Conservation (phyloP, 2,113 vertebrate species). For the Morone chrysops region DNA sequence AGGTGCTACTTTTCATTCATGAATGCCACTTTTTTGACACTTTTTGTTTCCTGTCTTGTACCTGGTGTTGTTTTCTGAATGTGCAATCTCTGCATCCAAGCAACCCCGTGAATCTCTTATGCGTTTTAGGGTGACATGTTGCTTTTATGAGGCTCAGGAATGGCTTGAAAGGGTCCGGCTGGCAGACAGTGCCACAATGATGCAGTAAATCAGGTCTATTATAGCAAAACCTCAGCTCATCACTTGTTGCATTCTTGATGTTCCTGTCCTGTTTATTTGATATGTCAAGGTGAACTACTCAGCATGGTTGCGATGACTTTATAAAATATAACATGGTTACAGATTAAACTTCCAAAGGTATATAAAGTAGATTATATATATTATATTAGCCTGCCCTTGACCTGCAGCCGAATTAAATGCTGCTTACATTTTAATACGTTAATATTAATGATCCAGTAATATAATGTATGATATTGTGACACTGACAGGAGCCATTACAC, state of each 20-base stretch:
- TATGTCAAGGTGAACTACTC: not conserved
- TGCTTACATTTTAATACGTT: not conserved
- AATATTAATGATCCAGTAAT: too few relatives aligned
- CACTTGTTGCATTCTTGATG: not conserved
- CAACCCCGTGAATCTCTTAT: not conserved
- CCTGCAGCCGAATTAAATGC: not conserved
- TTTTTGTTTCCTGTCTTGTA: not conserved
- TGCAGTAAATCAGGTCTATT: not conserved
- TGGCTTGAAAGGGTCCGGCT: not conserved
- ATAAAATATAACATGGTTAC: not conserved
- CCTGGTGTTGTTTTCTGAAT: conserved; percentile 1
- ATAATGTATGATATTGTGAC: not conserved
- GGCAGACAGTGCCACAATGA: not conserved
- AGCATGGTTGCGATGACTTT: not conserved
- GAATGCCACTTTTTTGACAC: too few relatives aligned
- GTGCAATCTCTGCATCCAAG: not conserved
- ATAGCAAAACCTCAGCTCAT: not conserved
- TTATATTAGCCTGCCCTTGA: too few relatives aligned
- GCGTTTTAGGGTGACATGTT: conserved; percentile 3
- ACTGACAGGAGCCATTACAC: not conserved
- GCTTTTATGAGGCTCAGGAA: not conserved
- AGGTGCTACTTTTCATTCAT: too few relatives aligned
- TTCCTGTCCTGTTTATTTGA: not conserved
- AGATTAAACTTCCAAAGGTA: not conserved
- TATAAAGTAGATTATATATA: not conserved